Evolutionary conservation across 2,797 vertebrate species (phyloP).

Genomic region (Falco novaeseelandiae): DNA sequence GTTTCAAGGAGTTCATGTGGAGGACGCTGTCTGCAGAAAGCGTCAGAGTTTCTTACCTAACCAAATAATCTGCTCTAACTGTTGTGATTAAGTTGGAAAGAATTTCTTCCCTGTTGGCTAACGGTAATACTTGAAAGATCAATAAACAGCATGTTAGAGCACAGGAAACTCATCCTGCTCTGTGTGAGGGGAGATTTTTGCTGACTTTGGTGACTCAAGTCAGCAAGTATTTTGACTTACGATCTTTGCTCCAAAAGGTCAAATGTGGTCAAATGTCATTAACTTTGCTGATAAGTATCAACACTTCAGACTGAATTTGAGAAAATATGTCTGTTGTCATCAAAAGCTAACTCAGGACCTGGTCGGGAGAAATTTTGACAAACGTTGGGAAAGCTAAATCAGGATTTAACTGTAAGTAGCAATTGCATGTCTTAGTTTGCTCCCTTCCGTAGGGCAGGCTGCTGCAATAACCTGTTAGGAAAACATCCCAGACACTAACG

Average conservation of each 20-base stretch:
- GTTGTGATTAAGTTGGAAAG: constrained; percentile 84
- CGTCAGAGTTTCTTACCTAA: constrained; percentile 80
- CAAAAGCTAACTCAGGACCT: neutral
- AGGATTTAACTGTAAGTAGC: neutral
- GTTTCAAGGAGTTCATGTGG: constrained; percentile 75
- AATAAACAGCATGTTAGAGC: constrained; percentile 33
- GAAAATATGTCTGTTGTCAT: neutral
- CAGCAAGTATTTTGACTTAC: constrained; percentile 16
- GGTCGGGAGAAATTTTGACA: neutral
- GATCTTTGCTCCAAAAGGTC: constrained; percentile 24
- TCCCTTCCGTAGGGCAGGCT: neutral
- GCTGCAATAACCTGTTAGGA: neutral
- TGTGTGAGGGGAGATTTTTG: constrained; percentile 2
- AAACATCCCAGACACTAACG: neutral
- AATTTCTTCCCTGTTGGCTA: constrained; percentile 82
- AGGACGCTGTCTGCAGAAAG: constrained; percentile 79
- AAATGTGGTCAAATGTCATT: constrained; percentile 26
- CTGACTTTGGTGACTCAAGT: neutral
- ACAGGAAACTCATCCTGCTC: neutral
- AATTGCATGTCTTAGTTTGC: neutral
- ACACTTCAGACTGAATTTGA: neutral
- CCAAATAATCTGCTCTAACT: constrained; percentile 83
- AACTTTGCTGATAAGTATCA: constrained; percentile 1
- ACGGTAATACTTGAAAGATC: constrained; percentile 52
- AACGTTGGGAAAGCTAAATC: neutral